Base-by-base conservation (phyloP, 2,797 vertebrate species). In the Cynopterus sphinx region DNA sequence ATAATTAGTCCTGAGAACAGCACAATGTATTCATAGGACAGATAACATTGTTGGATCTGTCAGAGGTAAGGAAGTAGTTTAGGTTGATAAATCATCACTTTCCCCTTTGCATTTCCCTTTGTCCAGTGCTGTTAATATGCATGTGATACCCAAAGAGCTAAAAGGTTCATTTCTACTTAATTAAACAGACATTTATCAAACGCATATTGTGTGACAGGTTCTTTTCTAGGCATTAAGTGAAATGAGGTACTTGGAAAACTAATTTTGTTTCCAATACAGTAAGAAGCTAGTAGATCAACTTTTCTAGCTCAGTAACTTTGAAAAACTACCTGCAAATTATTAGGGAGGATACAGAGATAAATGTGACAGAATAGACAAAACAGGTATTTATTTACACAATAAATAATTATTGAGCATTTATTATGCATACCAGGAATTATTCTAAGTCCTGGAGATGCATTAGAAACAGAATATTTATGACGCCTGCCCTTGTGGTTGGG, bases 161-260 rank as follows among this genome's bases (percentile, higher is more conserved):
- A 71, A 94, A 79, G 11, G 15, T 55, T 49, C 28, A 36, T 39
- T 79, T 87, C 81, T n/a, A 51, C 33, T 75, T 19, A 39, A 88
- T 43, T 55, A 74, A 95, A 53, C 11, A n/a, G 70, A n/a, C 36
- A 36, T 55, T 78, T 43, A 88, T 67, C 88, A 39, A 91, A 74
- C 2, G n/a, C 15, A 16, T 46, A 77, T 71, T 53, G 15, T 61
- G 41, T 55, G 71, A 77, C 41, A 84, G 26, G 16, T 65, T 94
- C 75, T 6, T 77, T 55, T 33, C 13, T 39, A 78, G 33, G 67
- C 24, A 68, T 91, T 88, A 95, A 94, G 70, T 84, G 33, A 92
- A 85, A 75, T 19, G n/a, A 75, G 51, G 43, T 83, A 82, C 63
- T 78, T 78, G 70, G 63, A 85, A 91, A 92, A 82, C 68, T 90